Base-by-base conservation (phyloP, 2,797 vertebrate species). In the Danio aesculapii region DNA sequence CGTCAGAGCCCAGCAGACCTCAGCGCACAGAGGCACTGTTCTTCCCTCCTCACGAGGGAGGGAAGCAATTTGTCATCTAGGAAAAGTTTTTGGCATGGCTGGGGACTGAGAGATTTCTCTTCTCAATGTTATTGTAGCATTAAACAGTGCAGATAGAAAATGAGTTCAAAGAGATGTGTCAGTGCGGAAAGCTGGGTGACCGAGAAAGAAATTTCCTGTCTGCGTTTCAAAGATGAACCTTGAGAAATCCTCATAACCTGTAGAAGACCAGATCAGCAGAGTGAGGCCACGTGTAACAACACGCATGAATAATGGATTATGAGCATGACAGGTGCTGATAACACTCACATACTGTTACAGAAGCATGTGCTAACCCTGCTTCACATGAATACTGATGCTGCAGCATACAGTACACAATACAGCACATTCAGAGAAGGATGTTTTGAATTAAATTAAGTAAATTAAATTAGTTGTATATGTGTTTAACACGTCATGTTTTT, bases 71-170 rank as follows among this genome's bases (percentile, higher is more conserved):
- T 84, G 81, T 86, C 81, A 81, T 66, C n/a, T 6, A 68, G 30
- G 75, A 77, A 30, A 30, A 69, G 6, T 14, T 85, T 83, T 79
- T 87, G 85, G 78, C 75, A 43, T 77, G 43, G 30, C 61, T 55
- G 30, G 80, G 39, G 57, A 77, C 75, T 74, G 83, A 87, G 79
- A 57, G 19, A 83, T 85, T 85, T 87, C 85, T 82, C 81, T 77
- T 83, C 75, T 57, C 8, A 50, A 68, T 83, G 85, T 85, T 85
- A 82, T 77, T 83, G 11, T 83, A 83, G 67, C 59, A 81, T 73
- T 81, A 59, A 43, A 9, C 79, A 13, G 43, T 19, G 72, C 43
- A 53, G 59, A 63, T 49, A 43, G 59, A 64, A 79, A 74, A 75
- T 17, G 59, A 57, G 58, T 82, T 74, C 74, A 81, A 67, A 70